These are phyloP conservation scores for Ctenopoma kingsleyae DNA, from an alignment of 2,797 vertebrate species.

Conservation along the genomic window DNA sequence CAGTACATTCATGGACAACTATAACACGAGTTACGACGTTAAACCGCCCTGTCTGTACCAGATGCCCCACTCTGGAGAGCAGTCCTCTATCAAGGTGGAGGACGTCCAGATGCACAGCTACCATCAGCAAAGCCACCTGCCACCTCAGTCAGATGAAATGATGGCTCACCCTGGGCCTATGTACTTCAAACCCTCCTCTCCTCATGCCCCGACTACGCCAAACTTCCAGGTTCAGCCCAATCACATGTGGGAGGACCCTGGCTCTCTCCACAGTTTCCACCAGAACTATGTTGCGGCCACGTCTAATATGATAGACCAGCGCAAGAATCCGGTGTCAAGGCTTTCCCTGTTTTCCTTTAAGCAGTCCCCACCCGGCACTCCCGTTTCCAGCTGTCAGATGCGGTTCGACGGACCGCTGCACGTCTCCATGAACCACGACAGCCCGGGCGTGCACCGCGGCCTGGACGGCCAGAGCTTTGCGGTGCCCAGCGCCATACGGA, in stretches of 20 bases:
- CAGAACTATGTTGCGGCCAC: conserved; percentile 96
- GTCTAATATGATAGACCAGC: conserved; percentile 95
- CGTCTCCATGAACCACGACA: conserved; percentile 94
- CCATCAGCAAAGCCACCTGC: conserved; percentile 94
- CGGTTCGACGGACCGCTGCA: conserved; percentile 97
- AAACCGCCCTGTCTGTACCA: conserved; percentile 99
- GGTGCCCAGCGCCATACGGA: conserved; percentile 92
- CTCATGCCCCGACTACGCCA: conserved; percentile 89
- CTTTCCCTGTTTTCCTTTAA: conserved; percentile 98
- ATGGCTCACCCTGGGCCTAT: conserved; percentile 94
- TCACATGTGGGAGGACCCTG: conserved; percentile 98
- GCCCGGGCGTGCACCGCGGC: conserved; percentile 89
- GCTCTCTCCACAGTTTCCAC: conserved; percentile 97
- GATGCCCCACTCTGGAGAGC: conserved; percentile 96
- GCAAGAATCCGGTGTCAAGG: conserved; percentile 95
- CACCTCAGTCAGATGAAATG: conserved; percentile 94
- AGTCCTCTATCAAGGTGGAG: conserved; percentile 98
- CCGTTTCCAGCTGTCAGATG: conserved; percentile 98
- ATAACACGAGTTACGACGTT: conserved; percentile 96
- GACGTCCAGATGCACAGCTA: conserved; percentile 98
- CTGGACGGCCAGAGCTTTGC: conserved; percentile 94
- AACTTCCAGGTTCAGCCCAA: conserved; percentile 95
- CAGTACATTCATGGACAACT: conserved; percentile 95
- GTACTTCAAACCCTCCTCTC: conserved; percentile 97
- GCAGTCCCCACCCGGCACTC: conserved; percentile 97